Percentiles rank a stretch among this genome's conserved stretches.
Evolutionary conservation across 2,113 vertebrate species (phyloP).

Genomic region (Salvelinus alpinus): DNA sequence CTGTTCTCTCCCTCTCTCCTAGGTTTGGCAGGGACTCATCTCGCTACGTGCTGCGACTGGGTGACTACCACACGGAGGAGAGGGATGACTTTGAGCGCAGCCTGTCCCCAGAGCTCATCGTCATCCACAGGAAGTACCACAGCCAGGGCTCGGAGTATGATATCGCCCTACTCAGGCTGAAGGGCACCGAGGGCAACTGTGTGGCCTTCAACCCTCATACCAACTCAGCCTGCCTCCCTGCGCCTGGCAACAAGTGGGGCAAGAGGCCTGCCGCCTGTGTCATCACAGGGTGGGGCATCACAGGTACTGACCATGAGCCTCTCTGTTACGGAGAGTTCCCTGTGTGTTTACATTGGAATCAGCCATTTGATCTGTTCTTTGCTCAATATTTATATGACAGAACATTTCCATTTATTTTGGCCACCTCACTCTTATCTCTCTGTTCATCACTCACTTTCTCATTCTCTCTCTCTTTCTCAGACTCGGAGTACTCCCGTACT

Average conservation of each 20-base stretch:
- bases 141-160: constrained; percentile 82
- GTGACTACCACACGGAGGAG: constrained; percentile 83
- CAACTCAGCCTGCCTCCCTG: constrained; percentile 80
- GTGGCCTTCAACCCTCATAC: constrained; percentile 82
- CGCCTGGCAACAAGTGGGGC: constrained; percentile 41
- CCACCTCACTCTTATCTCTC: constrained; percentile 38
- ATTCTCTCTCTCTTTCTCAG: constrained; percentile 39
- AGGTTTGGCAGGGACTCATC: constrained; percentile 82
- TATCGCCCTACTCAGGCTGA: constrained; percentile 81
- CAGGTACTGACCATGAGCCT: constrained; percentile 69
- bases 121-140: constrained; percentile 82
- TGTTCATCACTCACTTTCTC: constrained; percentile 53
- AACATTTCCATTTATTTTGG: background rate
- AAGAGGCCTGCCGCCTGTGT: constrained; percentile 74
- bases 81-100: constrained; percentile 84
- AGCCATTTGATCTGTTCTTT: background rate
- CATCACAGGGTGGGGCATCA: constrained; percentile 87
- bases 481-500: constrained; percentile 81
- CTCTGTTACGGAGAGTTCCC: background rate
- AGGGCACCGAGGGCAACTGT: constrained; percentile 78
- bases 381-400: too few species aligned
- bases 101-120: constrained; percentile 75
- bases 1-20: background rate
- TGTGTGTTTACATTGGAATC: background rate
- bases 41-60: constrained; percentile 80